These are phyloP conservation scores for Molorchus minor DNA, from an alignment of 2,888 invertebrate genomes.

Conservation along the genomic window DNA sequence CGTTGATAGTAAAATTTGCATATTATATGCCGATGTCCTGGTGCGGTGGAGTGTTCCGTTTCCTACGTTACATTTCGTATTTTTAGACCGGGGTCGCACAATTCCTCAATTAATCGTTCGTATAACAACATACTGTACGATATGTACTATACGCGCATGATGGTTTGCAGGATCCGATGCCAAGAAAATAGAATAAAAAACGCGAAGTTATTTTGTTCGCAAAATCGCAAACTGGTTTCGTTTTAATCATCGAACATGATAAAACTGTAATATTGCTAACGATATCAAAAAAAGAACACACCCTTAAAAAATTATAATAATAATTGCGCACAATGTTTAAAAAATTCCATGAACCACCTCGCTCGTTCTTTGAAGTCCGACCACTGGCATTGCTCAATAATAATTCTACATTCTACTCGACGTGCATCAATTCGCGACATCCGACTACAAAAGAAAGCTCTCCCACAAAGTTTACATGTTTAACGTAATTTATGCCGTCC, in stretches of 20 bases:
- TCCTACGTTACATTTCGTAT: conserved; percentile 1
- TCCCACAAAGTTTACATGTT: conserved; percentile 23
- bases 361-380: neutral
- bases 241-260: too few relatives aligned
- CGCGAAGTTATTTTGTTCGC: conserved; percentile 2
- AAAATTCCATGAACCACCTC: neutral
- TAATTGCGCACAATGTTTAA: neutral
- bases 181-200: conserved; percentile 8
- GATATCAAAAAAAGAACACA: neutral
- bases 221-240: too few relatives aligned
- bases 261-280: too few relatives aligned
- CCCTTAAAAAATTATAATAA: too few relatives aligned
- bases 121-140: conserved; percentile 10
- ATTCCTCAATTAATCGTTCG: conserved; percentile 13
- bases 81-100: conserved; percentile 15
- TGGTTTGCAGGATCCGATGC: conserved; percentile 3
- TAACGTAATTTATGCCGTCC: conserved; percentile 25
- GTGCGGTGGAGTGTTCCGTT: neutral
- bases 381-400: neutral
- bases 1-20: conserved; percentile 10
- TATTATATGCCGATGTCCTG: too few relatives aligned
- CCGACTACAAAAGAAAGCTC: conserved; percentile 15
- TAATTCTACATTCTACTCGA: neutral
- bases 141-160: conserved; percentile 10
- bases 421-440: conserved; percentile 17